phyloP scores from a whole-genome alignment of 2,888 invertebrate genomes.

The Tetragonula carbonaria region DNA sequence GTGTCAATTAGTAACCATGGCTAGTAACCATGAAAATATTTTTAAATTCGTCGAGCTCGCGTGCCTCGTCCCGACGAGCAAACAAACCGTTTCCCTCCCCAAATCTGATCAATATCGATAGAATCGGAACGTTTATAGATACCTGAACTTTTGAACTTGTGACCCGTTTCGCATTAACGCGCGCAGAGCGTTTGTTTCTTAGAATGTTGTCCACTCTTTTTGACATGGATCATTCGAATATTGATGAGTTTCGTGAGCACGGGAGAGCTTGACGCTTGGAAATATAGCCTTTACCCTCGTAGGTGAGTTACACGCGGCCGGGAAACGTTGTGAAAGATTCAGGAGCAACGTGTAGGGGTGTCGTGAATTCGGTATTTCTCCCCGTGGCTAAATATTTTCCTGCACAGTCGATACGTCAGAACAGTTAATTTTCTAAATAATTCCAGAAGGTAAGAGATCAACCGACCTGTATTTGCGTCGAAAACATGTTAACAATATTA shows the following conservation, averaged over 20 bases:
- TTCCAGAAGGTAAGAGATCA: not conserved
- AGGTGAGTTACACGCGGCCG: not conserved
- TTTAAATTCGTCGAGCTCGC: conserved; percentile 13
- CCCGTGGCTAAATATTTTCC: not conserved
- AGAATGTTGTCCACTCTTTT: conserved; percentile 31
- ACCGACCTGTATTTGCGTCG: not conserved
- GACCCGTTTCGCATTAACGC: conserved; percentile 21
- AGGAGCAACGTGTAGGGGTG: no score
- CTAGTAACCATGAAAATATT: conserved; percentile 20
- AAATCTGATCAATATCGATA: conserved; percentile 32
- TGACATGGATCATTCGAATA: conserved; percentile 68
- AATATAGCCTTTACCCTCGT: conserved; percentile 1
- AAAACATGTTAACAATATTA: not conserved
- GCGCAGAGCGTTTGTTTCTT: not conserved
- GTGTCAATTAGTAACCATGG: not conserved
- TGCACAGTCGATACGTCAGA: not conserved
- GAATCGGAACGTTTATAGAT: conserved; percentile 70
- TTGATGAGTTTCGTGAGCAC: conserved; percentile 19
- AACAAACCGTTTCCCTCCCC: not conserved
- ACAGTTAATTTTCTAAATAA: not conserved
- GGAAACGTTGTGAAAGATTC: not conserved
- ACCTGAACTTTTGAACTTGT: conserved; percentile 40
- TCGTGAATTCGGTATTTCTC: not conserved
- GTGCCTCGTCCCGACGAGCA: not conserved
- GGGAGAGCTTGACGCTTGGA: not conserved